Base-by-base conservation (phyloP, 2,113 vertebrate species). In the Scomber colias region DNA sequence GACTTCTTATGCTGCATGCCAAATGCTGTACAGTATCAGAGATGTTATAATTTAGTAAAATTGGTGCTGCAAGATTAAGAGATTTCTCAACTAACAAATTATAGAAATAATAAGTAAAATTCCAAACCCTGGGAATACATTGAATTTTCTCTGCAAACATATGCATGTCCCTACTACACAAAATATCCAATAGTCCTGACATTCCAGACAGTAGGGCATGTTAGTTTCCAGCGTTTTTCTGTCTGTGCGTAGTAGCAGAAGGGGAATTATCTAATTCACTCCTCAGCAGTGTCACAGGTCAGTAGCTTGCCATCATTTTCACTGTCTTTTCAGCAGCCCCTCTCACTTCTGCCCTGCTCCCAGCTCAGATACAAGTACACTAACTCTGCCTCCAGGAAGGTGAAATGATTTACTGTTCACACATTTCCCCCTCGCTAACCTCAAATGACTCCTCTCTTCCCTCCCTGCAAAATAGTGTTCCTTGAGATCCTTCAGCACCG, bases 401-500 rank as follows among this genome's bases (percentile, higher is more conserved):
- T 90, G 82, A 91, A 92, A 86, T 78, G 82, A 89, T 88, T 83
- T 75, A 89, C 85, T 92, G 82, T 92, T 87, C 57, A 75, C 90
- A 91, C 82, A 81, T 88, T 87, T 75, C 83, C 73, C 82, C 70
- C 79, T 87, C 15, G 10, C 78, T 91, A 89, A 92, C 86, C 91
- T 93, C 76, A 77, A 70, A 83, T 81, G 59, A 90, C 81, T 92
- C 70, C 63, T 71, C 61, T 86, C 76, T 70, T 81, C 71, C 68
- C 90, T 90, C 90, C 90, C 85, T 90, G 88, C 90, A 86, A 82
- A 94, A 93, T 82, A 69, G 67, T 44, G 82, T 84, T 85, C 87
- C 90, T 92, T 92, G 88, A 88, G 91, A 90, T 93, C 91, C 91
- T 93, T 88, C 69, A 82, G 91, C 88, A 85, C 90, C 84, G 76